Conservation (phyloP, 2,113 vertebrate species). For the Formicarius rufipectus region DNA sequence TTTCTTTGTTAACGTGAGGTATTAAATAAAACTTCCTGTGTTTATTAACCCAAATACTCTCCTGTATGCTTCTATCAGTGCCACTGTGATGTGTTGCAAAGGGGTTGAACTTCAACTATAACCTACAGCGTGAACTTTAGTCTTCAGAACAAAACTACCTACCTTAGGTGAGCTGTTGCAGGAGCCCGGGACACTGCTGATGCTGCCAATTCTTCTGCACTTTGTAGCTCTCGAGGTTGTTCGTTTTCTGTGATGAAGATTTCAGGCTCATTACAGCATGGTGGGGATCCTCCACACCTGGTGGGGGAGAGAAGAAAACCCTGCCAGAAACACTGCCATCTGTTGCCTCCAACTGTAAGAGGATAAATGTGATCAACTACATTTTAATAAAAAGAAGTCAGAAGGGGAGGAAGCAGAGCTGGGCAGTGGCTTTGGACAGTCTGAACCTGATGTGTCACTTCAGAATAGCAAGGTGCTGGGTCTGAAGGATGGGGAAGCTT, state of each 20-base stretch:
- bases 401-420: not conserved
- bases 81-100: not conserved
- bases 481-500: not conserved
- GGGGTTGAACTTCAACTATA: not conserved
- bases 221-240: not conserved
- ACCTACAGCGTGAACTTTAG: not conserved
- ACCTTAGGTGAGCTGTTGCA: not conserved
- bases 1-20: conserved; percentile 5
- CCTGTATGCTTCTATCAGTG: not conserved
- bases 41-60: not conserved
- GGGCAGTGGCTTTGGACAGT: not conserved
- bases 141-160: not conserved
- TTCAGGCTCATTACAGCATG: accelerated
- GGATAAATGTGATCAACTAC: not conserved
- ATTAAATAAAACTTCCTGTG: conserved; percentile 9
- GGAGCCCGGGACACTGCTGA: not conserved
- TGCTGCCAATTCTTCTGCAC: not conserved
- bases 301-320: not conserved
- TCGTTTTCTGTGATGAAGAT: not conserved
- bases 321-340: not conserved
- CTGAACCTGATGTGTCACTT: not conserved
- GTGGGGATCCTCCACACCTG: not conserved
- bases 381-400: not conserved
- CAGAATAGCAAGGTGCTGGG: not conserved
- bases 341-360: not conserved